These are phyloP conservation scores for Alcedo quadribrachys DNA, from an alignment of 2,797 vertebrate genomes.

Conservation along the genomic window DNA sequence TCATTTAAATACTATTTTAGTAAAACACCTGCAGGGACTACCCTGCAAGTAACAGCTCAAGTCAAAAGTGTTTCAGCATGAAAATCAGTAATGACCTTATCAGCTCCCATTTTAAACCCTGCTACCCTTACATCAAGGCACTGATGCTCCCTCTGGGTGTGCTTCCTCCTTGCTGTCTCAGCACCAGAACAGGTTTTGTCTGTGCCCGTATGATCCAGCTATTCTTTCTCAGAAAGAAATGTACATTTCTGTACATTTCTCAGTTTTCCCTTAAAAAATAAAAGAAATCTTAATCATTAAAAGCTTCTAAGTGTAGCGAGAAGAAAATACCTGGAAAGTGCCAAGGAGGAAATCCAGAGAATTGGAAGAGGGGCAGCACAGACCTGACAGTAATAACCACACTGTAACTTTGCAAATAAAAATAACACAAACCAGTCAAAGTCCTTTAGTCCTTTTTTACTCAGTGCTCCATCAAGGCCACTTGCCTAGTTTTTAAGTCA, in stretches of 20 bases:
- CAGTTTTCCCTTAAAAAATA: neutral
- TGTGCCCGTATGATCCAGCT: accelerated
- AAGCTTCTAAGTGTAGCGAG: neutral
- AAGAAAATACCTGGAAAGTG: neutral
- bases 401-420: neutral
- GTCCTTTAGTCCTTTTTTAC: neutral
- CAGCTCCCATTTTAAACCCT: neutral
- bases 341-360: neutral
- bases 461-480: neutral
- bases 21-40: neutral
- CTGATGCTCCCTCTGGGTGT: accelerated
- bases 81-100: neutral
- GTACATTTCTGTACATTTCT: neutral
- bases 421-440: neutral
- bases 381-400: neutral
- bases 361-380: neutral
- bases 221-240: neutral
- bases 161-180: neutral
- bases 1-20: neutral
- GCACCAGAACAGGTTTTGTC: neutral
- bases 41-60: neutral
- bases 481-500: neutral
- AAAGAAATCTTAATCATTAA: neutral
- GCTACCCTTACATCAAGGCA: neutral
- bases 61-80: neutral